Percentiles rank a stretch among this genome's conserved stretches.
These are phyloP conservation scores for Lithophane leautieri DNA, from an alignment of 2,888 invertebrate genomes.

Conservation along the genomic window DNA sequence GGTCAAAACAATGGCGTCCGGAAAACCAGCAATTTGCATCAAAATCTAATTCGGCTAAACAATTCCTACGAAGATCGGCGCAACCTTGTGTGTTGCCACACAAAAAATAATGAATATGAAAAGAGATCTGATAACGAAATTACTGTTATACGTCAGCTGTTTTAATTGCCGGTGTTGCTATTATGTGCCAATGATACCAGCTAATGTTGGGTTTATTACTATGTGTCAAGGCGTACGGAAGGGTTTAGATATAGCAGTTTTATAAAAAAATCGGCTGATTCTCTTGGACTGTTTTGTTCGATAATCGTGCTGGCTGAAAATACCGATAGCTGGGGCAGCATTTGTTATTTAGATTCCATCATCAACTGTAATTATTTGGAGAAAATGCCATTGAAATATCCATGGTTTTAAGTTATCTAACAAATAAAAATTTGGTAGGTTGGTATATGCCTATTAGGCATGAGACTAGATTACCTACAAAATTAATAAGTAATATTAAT, in stretches of 20 bases:
- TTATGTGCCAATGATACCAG: conserved; percentile 65
- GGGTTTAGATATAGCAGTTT: conserved; percentile 52
- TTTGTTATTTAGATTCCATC: not conserved
- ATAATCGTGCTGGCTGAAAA: conserved; percentile 9
- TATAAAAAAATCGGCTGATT: conserved; percentile 33
- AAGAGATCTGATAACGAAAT: conserved; percentile 68
- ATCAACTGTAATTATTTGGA: not conserved
- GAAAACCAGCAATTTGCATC: conserved; percentile 61
- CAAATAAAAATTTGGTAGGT: not conserved
- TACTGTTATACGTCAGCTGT: conserved; percentile 63
- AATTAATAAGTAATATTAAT: conserved; percentile 12
- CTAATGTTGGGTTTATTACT: conserved; percentile 53
- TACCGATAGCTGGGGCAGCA: not conserved
- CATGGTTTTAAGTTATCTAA: not conserved
- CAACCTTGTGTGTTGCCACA: conserved; percentile 67
- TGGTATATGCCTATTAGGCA: not conserved
- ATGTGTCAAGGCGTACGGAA: conserved; percentile 61
- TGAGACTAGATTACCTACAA: not conserved
- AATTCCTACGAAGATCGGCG: conserved; percentile 58
- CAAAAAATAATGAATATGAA: conserved; percentile 62
- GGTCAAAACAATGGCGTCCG: conserved; percentile 58
- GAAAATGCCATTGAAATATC: not conserved
- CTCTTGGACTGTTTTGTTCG: conserved; percentile 28
- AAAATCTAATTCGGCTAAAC: conserved; percentile 59
- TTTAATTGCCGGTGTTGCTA: conserved; percentile 65